Base-by-base conservation (phyloP, 2,797 vertebrate species). In the Myioborus miniatus region DNA sequence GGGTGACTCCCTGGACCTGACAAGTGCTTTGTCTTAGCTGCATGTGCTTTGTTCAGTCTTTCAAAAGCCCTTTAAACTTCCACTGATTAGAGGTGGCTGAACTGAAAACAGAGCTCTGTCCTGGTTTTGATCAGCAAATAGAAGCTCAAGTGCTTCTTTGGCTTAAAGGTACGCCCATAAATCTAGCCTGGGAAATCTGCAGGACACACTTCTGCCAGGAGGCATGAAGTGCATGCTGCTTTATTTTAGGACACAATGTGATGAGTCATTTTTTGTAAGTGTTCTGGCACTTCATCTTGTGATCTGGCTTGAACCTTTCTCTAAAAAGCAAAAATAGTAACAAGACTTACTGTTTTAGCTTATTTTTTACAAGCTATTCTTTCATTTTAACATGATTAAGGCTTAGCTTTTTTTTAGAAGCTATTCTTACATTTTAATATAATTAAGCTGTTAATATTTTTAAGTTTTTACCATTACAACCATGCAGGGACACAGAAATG, bases 1-100 rank as follows among this genome's bases (percentile, higher is more conserved):
- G 94, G 81, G 74, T 93, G 63, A 34, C 77, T 96, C 89, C 87
- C 93, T 65, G 62, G 8, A 83, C 91, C 8, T 94, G 97, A 94
- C 96, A 96, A 90, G 55, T 5, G 6, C 77, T 97, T 83, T 2
- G 2, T 95, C 82, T 97, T 53, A 90, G 89, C 96, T 91, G 84
- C 87, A 68, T 46, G 72, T 3, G 23, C 81, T 94, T 69, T 86
- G 71, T 23, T 70, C 80, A 74, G 71, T 87, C 87, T 93, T 94
- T 95, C 87, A 95, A 97, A 96, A 97, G 89, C 71, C 93, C 84
- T 94, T 84, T 93, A 95, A 94, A 92, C 85, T 93, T 92, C 56
- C 65, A 34, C 82, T 78, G 77, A 94, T 94, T 85, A 94, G 71
- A 89, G 90, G 74, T 83, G 90, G 81, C 78, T 89, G 85, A 90